phyloP scores from a whole-genome alignment of 2,888 invertebrate species.

The Metopia argyrocephala region DNA sequence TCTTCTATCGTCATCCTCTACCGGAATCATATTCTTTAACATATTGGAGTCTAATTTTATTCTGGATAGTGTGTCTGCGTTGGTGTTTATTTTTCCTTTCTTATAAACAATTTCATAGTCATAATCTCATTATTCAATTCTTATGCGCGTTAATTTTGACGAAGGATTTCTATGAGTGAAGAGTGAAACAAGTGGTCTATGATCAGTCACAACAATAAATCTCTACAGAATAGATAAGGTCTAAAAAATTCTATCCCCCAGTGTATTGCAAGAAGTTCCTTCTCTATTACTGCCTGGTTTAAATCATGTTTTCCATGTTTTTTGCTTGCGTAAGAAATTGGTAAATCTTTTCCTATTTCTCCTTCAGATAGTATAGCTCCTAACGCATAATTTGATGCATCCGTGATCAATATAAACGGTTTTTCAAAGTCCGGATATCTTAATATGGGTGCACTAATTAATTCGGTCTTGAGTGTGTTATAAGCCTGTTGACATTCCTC shows the following conservation, averaged over 20 bases:
- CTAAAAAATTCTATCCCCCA: conserved; percentile 67
- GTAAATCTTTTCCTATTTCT: conserved; percentile 24
- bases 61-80: too few relatives aligned
- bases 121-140: too few relatives aligned
- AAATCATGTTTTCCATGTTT: too few relatives aligned
- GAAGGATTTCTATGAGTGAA: too few relatives aligned
- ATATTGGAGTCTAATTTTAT: too few relatives aligned
- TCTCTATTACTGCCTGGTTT: conserved; percentile 62
- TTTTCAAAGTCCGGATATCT: conserved; percentile 18
- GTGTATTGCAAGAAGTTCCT: conserved; percentile 65
- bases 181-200: not conserved
- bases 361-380: conserved; percentile 66
- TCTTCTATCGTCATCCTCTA: too few relatives aligned
- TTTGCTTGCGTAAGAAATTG: conserved; percentile 8
- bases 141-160: too few relatives aligned
- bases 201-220: conserved; percentile 64
- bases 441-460: conserved; percentile 11
- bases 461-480: conserved; percentile 2
- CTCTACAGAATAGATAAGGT: conserved; percentile 69
- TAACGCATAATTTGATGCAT: conserved; percentile 67
- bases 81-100: too few relatives aligned
- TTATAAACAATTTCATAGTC: too few relatives aligned
- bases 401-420: conserved; percentile 68
- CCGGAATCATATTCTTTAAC: too few relatives aligned
- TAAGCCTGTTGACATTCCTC: conserved; percentile 22